Percentiles rank a stretch among this genome's conserved stretches.
phyloP scores from a whole-genome alignment of 2,113 vertebrate species.

The Ptilorrhoa leucosticta region DNA sequence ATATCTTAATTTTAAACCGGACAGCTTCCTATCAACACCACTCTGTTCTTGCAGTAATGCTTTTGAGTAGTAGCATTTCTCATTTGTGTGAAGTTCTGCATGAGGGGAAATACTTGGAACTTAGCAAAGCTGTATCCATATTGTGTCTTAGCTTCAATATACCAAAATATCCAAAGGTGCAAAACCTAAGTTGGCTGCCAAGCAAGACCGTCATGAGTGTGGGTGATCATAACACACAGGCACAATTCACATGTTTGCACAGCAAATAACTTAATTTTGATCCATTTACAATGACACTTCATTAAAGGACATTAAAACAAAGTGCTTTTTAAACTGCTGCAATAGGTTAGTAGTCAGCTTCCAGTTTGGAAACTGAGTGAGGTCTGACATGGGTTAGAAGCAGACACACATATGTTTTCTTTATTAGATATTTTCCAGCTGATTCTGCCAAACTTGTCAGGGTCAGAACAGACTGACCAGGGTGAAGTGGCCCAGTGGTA shows the following conservation, averaged over 20 bases:
- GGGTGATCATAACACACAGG: neutral
- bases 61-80: neutral
- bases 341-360: neutral
- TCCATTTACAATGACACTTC: neutral
- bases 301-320: neutral
- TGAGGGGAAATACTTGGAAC: neutral
- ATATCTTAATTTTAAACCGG: neutral
- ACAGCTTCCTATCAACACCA: neutral
- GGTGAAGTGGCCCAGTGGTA: neutral
- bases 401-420: accelerated
- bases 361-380: neutral
- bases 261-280: neutral
- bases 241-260: accelerated
- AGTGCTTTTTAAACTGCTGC: neutral
- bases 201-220: neutral
- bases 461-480: neutral
- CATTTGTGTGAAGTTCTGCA: neutral
- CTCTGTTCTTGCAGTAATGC: neutral
- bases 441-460: neutral
- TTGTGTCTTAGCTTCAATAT: neutral
- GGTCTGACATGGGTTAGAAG: neutral
- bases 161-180: neutral
- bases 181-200: neutral
- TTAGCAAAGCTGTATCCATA: neutral
- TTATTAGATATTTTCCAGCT: neutral